These are phyloP conservation scores for Parasteatoda lunata DNA, from an alignment of 2,888 invertebrate genomes.

Conservation along the genomic window DNA sequence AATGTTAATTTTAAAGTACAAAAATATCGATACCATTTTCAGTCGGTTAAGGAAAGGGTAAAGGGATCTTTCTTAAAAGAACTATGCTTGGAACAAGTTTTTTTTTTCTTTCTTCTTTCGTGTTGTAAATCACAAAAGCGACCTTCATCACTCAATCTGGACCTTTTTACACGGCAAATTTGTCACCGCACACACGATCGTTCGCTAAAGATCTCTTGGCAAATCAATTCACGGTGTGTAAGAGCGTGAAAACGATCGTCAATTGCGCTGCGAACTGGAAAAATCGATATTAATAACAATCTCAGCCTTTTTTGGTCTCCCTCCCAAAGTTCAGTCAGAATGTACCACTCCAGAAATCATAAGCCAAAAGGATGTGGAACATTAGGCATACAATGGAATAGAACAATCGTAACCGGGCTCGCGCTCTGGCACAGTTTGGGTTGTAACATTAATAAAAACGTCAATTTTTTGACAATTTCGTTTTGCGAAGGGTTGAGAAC, in stretches of 20 bases:
- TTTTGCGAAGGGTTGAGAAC: background rate
- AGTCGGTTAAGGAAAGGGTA: no score
- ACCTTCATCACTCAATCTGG: no score
- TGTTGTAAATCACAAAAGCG: background rate
- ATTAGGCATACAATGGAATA: background rate
- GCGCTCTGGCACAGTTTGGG: background rate
- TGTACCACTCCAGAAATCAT: background rate
- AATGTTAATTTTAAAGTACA: no score
- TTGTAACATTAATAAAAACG: background rate
- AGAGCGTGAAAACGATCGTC: slow-evolving; percentile 12
- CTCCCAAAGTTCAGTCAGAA: background rate
- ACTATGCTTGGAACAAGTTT: background rate
- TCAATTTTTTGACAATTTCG: background rate
- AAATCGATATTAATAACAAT: slow-evolving; percentile 66
- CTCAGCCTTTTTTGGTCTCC: slow-evolving; percentile 13
- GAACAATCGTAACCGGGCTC: background rate
- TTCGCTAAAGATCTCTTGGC: background rate
- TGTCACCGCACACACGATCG: slow-evolving; percentile 53
- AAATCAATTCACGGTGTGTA: background rate
- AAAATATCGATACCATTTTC: no score
- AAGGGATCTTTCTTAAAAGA: no score
- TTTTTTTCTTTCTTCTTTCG: background rate
- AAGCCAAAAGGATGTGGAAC: background rate
- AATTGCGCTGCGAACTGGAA: slow-evolving; percentile 58
- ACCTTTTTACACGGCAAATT: slow-evolving; percentile 50